Base-by-base conservation (phyloP, 2,888 invertebrate genomes). In the Argyresthia goedartella region DNA sequence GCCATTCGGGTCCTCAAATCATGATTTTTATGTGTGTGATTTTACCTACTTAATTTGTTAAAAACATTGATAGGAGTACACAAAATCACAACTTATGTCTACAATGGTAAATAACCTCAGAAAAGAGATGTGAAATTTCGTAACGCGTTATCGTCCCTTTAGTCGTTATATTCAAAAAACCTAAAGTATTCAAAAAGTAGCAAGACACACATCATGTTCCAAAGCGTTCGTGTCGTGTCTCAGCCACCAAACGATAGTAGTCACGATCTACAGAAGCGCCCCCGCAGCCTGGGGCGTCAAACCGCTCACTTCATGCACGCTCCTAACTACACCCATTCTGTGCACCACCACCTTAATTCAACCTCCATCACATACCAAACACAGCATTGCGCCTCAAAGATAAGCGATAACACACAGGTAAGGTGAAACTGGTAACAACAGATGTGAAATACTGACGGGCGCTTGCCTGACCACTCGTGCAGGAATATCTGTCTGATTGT, bases 281-380 rank as follows among this genome's bases (percentile, higher is more conserved):
- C 56, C 6, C 35, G 44, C 57, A 56, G 66, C 75, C 69, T 36
- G 65, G 61, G 71, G 72, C 74, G 72, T 69, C 69, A 71, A 69
- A 48, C 53, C 41, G 51, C 53, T 53, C 58, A 61, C 60, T 68
- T 66, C 65, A 69, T 67, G 69, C 69, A 54, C 56, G 51, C 55
- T 14, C 6, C 44, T 15, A 25, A 25, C 25, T 25, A 25, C 25
- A 25, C 6, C 25, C 25, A 25, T 6, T 25, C 25, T 15, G 4
- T 10, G n/a, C 14, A 13, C 34, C 33, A 43, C 44, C 50, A 44
- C 14, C 41, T 11, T 43, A 44, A 13, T 10, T 33, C 13, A 4
- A 51, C 45, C 45, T 11, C 15, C n/a, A 25, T 41, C 16, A 43
- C 4, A 33, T 8, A 6, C 7, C 47, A 47, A 47, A 0, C 25